A percentile compares a stretch with the other conserved stretches of the same genome.
Evolutionary conservation across 30 jellyfish, hydroid and myxozoan species (phyloP).

Genomic region (Aurelia sp.): DNA sequence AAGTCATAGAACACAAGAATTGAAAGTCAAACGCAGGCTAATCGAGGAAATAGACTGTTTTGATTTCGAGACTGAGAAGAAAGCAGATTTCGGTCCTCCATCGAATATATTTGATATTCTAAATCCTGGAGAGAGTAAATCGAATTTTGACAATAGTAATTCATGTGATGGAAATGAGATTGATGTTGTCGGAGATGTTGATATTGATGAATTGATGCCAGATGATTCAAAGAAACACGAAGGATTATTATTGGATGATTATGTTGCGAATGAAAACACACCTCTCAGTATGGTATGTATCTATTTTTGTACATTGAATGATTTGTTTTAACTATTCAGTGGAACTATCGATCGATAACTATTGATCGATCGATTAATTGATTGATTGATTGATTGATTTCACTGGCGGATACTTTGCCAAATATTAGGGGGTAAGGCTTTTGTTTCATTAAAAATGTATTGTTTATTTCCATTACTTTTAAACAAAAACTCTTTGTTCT

Average conservation of each 20-base stretch:
- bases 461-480: no score
- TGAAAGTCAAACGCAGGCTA: constrained; percentile 59
- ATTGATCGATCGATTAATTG: no score
- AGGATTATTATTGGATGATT: constrained; percentile 67
- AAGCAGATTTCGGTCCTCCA: constrained; percentile 1
- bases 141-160: constrained; percentile 28
- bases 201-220: constrained; percentile 35
- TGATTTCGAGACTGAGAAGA: constrained; percentile 4
- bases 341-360: no score
- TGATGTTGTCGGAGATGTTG: constrained; percentile 86
- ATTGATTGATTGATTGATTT: no score
- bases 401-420: no score
- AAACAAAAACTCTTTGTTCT: no score
- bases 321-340: background rate
- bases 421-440: no score
- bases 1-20: constrained; percentile 80
- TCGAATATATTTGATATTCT: constrained; percentile 32
- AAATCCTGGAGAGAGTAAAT: constrained; percentile 9
- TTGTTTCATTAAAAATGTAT: no score
- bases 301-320: background rate
- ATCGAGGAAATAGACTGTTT: constrained; percentile 67
- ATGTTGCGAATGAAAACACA: constrained; percentile 51
- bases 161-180: constrained; percentile 83
- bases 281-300: constrained; percentile 70
- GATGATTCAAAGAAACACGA: constrained; percentile 15